A percentile compares a stretch with the other conserved stretches of the same genome.
Conservation (phyloP, 2,797 vertebrate genomes). For the Trachurus trachurus region DNA sequence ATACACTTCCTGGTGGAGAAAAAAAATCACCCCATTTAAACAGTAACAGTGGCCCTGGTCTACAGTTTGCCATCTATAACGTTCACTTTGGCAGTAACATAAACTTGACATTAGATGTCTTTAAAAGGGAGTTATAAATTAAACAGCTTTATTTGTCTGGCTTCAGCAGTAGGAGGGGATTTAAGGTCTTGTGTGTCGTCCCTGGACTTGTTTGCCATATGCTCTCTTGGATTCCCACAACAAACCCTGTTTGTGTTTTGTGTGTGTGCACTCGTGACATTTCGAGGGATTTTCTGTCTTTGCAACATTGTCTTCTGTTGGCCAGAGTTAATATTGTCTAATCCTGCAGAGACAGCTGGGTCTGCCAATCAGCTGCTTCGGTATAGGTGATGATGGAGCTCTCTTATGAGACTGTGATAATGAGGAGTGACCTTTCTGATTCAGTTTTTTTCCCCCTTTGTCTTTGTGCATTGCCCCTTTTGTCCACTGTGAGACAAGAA, state of each 20-base stretch:
- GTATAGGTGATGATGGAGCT: conserved; percentile 10
- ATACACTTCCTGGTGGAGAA: conserved; percentile 28
- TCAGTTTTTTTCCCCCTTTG: not conserved
- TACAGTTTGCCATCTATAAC: conserved; percentile 12
- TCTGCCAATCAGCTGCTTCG: conserved; percentile 46
- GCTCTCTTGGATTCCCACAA: not conserved
- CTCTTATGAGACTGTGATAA: conserved; percentile 6
- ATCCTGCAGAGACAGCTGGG: conserved; percentile 51
- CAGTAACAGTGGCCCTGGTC: not conserved
- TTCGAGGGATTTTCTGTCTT: conserved; percentile 40
- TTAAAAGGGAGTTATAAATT: not conserved
- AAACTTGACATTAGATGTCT: not conserved
- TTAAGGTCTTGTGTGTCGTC: conserved; percentile 4
- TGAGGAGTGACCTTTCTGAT: not conserved
- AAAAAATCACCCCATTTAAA: conserved; percentile 15
- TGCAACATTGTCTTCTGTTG: conserved; percentile 33
- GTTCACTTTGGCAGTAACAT: conserved; percentile 21
- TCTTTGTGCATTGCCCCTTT: not conserved
- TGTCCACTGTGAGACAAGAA: not conserved
- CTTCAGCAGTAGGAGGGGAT: conserved; percentile 1
- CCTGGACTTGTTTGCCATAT: conserved; percentile 18
- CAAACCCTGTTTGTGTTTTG: not conserved
- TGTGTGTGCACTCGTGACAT: conserved; percentile 41
- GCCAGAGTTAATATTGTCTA: conserved; percentile 37
- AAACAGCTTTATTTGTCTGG: conserved; percentile 12